Evolutionary conservation across 2,797 vertebrate genomes (phyloP).

Genomic region (Hoplostethus atlanticus): DNA sequence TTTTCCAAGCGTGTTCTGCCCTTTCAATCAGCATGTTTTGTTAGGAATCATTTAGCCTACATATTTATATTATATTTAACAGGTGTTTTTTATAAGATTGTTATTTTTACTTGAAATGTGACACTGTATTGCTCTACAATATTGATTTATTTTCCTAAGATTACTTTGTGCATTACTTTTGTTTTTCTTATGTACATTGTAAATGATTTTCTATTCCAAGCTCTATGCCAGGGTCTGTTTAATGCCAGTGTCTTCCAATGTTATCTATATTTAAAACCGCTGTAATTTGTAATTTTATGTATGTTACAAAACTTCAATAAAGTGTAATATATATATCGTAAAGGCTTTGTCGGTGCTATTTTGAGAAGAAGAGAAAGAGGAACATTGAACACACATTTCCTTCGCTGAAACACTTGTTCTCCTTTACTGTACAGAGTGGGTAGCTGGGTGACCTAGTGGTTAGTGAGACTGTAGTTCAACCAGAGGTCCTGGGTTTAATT

Average conservation of each 20-base stretch:
- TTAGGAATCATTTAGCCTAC: not conserved
- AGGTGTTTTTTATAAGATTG: constrained; percentile 31
- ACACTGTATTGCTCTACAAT: constrained; percentile 26
- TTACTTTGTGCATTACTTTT: constrained; percentile 6
- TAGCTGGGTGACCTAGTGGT: no score
- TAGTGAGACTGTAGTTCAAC: no score
- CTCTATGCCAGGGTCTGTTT: constrained; percentile 4
- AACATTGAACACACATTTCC: no score
- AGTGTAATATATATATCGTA: constrained; percentile 15
- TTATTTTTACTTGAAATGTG: constrained; percentile 37
- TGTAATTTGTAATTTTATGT: not conserved
- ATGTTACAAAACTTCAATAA: constrained; percentile 53
- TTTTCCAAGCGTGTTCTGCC: no score
- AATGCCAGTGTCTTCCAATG: constrained; percentile 1
- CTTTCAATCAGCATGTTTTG: constrained; percentile 15
- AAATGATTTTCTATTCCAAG: not conserved
- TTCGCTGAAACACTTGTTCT: no score
- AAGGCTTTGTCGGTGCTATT: not conserved
- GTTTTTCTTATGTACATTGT: not conserved
- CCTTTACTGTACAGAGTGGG: no score
- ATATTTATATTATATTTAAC: constrained; percentile 19
- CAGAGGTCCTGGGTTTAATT: no score
- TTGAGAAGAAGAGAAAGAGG: not conserved
- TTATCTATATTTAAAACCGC: not conserved
- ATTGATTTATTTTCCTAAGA: constrained; percentile 32